Percentiles rank a stretch among this genome's conserved stretches.
These are phyloP conservation scores for Stegodyphus dumicola DNA, from an alignment of 1,140 invertebrate genomes.

Conservation along the genomic window DNA sequence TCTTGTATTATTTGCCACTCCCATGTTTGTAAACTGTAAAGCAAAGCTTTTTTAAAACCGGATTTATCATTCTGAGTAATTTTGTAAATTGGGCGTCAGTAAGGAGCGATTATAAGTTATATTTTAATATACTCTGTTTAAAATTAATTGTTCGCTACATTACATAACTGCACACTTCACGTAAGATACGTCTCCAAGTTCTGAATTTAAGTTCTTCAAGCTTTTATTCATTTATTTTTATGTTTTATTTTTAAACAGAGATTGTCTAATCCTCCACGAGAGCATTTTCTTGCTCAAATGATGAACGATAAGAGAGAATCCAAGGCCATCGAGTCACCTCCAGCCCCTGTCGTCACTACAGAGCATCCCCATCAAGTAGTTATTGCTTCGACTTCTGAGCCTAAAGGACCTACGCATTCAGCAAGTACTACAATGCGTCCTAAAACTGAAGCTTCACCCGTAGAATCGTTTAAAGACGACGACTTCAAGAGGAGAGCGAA, in stretches of 20 bases:
- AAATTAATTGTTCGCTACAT: too few relatives aligned
- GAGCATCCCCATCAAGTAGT: conserved; percentile 12
- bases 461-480: conserved; percentile 16
- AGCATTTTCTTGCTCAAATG: conserved; percentile 17
- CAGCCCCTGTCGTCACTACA: conserved; percentile 17
- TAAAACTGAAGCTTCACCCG: not conserved
- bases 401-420: conserved; percentile 3
- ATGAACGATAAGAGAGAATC: conserved; percentile 6
- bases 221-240: not conserved
- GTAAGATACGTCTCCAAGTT: too few relatives aligned
- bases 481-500: conserved; percentile 1
- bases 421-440: conserved; percentile 22
- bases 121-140: too few relatives aligned
- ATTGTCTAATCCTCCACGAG: not conserved
- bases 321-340: not conserved
- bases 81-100: too few relatives aligned
- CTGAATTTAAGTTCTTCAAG: too few relatives aligned
- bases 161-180: too few relatives aligned
- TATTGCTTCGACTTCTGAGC: conserved; percentile 41
- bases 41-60: too few relatives aligned
- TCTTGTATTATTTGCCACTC: too few relatives aligned
- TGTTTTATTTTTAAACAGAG: not conserved
- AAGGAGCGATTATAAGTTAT: too few relatives aligned
- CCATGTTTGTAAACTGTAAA: too few relatives aligned
- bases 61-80: too few relatives aligned